Conservation (phyloP, 2,113 vertebrate genomes). For the Boulengeromyrus knoepffleri region DNA sequence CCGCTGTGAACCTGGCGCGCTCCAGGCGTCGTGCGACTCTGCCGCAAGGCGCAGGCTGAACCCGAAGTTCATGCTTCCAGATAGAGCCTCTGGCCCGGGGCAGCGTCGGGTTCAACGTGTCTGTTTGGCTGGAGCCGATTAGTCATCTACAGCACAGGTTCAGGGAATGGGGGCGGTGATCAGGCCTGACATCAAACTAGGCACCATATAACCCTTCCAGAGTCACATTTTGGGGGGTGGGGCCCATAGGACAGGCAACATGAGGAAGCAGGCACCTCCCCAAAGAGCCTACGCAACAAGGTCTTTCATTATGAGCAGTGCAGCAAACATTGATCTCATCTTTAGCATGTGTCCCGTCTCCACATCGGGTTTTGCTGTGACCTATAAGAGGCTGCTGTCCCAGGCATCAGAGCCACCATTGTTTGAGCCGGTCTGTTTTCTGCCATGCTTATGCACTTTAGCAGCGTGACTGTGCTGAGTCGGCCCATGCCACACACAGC, state of each 20-base stretch:
- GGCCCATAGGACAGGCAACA: neutral
- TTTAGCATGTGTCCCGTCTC: neutral
- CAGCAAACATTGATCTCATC: neutral
- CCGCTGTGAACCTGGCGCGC: neutral
- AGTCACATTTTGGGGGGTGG: neutral
- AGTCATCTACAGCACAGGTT: neutral
- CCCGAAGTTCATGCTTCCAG: neutral
- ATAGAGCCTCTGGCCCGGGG: neutral
- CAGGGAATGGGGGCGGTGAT: neutral
- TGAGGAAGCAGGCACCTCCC: neutral
- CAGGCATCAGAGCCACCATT: neutral
- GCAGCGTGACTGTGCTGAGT: neutral
- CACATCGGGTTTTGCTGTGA: neutral
- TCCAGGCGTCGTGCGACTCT: neutral
- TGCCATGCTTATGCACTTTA: neutral
- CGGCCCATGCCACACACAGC: neutral
- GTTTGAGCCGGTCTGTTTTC: neutral
- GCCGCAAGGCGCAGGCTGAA: neutral
- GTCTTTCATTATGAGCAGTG: neutral
- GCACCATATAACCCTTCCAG: neutral
- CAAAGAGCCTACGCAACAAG: neutral
- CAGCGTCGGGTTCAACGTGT: neutral
- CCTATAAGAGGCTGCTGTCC: neutral
- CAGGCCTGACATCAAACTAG: neutral
- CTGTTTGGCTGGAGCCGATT: neutral